Percentiles rank a stretch among this genome's conserved stretches.
Evolutionary conservation across 64 coral and sea anemone species (phyloP).

Genomic region (Trachythela sp.): DNA sequence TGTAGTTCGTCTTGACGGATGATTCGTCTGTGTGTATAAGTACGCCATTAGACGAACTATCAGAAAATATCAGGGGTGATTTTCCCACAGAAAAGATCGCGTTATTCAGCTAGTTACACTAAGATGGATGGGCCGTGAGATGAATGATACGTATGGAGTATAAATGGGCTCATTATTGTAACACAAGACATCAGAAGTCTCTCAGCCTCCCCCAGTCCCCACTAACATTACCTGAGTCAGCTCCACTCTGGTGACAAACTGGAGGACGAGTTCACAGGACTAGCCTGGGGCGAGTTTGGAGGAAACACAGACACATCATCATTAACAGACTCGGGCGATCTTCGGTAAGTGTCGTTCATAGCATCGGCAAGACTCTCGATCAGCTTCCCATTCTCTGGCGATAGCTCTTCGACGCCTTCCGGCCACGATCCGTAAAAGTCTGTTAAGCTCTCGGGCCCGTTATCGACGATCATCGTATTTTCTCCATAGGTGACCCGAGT

Average conservation of each 20-base stretch:
- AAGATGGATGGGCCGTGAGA: no score
- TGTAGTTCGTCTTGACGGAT: no score
- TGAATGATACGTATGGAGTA: no score
- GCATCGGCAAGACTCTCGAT: slow-evolving; percentile 89
- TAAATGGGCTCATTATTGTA: not conserved
- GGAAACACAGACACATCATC: not conserved
- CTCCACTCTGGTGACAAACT: slow-evolving; percentile 5
- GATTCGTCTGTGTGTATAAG: no score
- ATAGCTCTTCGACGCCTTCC: slow-evolving; percentile 46
- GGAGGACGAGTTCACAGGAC: not conserved
- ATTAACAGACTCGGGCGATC: not conserved
- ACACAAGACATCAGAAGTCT: not conserved
- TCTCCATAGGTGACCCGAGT: slow-evolving; percentile 59
- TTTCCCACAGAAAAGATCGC: no score
- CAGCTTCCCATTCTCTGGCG: slow-evolving; percentile 82
- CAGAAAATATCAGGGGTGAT: no score
- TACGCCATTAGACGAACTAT: no score
- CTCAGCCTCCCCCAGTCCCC: not conserved
- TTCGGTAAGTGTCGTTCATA: slow-evolving; percentile 45
- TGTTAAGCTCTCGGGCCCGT: slow-evolving; percentile 81
- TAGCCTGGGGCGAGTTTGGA: not conserved
- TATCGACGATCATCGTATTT: slow-evolving; percentile 63
- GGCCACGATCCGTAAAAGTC: slow-evolving; percentile 76
- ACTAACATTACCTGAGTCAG: not conserved
- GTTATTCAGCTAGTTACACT: no score